Evolutionary conservation across 2,113 vertebrate species (phyloP).

Genomic region (Nibea coibor): DNA sequence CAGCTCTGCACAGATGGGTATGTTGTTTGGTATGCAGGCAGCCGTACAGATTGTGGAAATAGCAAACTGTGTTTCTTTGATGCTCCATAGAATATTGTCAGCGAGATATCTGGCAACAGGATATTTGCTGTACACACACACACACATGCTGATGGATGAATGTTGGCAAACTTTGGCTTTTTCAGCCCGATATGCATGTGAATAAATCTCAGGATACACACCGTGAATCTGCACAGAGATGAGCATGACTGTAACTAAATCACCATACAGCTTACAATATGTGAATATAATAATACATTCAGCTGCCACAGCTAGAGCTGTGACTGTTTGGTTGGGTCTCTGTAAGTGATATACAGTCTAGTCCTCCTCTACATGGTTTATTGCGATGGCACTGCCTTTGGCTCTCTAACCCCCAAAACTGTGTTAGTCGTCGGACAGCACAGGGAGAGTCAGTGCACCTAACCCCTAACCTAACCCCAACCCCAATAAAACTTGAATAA

Average conservation of each 20-base stretch:
- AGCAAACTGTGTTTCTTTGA: slow-evolving; percentile 43
- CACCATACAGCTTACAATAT: background rate
- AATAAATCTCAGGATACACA: background rate
- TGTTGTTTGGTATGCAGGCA: slow-evolving; percentile 67
- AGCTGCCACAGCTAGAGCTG: background rate
- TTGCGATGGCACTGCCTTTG: too few species aligned
- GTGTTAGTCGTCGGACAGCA: too few species aligned
- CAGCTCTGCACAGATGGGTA: slow-evolving; percentile 70
- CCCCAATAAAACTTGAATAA: too few species aligned
- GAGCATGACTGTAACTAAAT: background rate
- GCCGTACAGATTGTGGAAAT: slow-evolving; percentile 62
- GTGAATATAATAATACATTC: background rate
- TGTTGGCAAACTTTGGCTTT: slow-evolving; percentile 40
- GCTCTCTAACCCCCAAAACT: too few species aligned
- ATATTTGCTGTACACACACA: slow-evolving; percentile 10
- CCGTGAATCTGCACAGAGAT: background rate
- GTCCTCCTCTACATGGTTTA: too few species aligned
- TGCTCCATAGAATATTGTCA: slow-evolving; percentile 49
- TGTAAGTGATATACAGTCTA: too few species aligned
- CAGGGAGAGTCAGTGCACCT: too few species aligned
- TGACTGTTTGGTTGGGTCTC: too few species aligned
- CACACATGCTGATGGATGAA: background rate
- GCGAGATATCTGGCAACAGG: slow-evolving; percentile 40
- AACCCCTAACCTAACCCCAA: too few species aligned
- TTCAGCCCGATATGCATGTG: background rate